phyloP scores from a whole-genome alignment of 2,113 vertebrate species.

The Aix galericulata region DNA sequence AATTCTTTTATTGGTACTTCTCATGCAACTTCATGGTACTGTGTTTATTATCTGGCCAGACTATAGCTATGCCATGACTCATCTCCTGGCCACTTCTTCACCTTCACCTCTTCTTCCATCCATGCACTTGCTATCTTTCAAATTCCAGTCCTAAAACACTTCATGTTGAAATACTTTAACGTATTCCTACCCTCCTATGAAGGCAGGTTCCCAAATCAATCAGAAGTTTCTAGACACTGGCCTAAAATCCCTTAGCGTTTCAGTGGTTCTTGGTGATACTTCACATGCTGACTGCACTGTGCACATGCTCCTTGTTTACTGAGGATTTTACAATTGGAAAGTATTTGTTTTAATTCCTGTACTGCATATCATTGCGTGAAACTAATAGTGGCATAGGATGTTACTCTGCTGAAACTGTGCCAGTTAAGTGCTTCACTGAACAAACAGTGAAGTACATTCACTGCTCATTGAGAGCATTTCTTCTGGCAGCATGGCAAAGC shows the following conservation, averaged over 20 bases:
- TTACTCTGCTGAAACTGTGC: background rate
- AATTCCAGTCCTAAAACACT: background rate
- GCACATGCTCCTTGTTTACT: background rate
- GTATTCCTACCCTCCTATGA: background rate
- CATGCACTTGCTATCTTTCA: background rate
- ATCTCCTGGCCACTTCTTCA: background rate
- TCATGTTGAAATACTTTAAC: background rate
- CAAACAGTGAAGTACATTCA: background rate
- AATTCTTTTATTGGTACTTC: background rate
- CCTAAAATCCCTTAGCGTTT: background rate
- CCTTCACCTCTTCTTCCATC: background rate
- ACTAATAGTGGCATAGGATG: background rate
- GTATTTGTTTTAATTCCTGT: background rate
- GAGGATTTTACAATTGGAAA: background rate
- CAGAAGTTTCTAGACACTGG: background rate
- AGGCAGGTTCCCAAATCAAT: background rate
- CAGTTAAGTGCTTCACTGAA: background rate
- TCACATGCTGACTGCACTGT: background rate
- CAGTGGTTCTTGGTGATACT: background rate
- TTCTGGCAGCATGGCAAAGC: background rate
- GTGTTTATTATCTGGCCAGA: rapidly evolving
- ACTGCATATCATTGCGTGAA: background rate
- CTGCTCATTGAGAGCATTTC: background rate
- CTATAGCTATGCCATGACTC: background rate
- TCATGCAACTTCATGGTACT: rapidly evolving